Evolutionary conservation across 2,888 invertebrate genomes (phyloP), one percentile per base, ranked within the genome.

Genomic region (Sisyra terminalis): DNA sequence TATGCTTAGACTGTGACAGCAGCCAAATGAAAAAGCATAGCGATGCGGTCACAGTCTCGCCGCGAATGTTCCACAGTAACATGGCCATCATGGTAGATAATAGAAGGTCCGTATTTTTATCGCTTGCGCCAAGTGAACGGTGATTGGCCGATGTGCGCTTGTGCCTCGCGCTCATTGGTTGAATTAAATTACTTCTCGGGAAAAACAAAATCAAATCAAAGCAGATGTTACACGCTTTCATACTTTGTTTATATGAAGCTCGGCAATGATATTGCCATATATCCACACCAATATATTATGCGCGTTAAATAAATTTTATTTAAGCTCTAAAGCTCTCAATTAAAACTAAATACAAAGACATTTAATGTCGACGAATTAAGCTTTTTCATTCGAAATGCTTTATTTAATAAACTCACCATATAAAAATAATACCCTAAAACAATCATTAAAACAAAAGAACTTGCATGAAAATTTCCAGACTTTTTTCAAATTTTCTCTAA

Each of bases 11-110:
- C 31, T 42, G 36, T 42, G 29, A 13, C 35, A 15, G 8, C 36
- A 10, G 4, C 1, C 24, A 2, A n/a, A 18, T 40, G 16, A 5
- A 15, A 18, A 11, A 7, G 16, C 13, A 5, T 31, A 2, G 2
- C 13, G 13, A 14, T 30, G 16, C 9, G 16, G 7, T 37, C 38
- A 37, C 43, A 37, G 29, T 43, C 43, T 43, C 13, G 11, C 17
- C 16, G 14, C 13, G 15, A n/a, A 29, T 38, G 43, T 38, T 29
- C 18, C 29, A 15, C 17, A 16, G 18, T 43, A 43, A 43, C 43
- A 38, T 29, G 43, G 43, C 43, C 38, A 43, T 43, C 43, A 43
- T 43, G 30, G 43, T 31, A 43, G 43, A 43, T 43, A 43, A 43
- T 43, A 43, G 37, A 37, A 38, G 37, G 37, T 18, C 43, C 30